These are phyloP conservation scores for Anthoptus insignis DNA, from an alignment of 2,888 invertebrate species.

Conservation along the genomic window DNA sequence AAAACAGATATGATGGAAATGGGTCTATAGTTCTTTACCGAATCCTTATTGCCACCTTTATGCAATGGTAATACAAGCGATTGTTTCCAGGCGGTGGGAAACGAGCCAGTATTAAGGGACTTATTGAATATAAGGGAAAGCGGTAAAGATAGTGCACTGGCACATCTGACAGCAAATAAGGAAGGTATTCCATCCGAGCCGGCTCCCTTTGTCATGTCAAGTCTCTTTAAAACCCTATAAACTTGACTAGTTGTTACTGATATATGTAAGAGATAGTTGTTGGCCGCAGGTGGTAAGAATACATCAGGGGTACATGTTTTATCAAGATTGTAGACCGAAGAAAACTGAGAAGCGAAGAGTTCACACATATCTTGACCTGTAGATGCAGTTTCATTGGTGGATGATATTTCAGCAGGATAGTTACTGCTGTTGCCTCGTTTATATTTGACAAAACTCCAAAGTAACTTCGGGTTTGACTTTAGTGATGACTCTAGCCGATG, in stretches of 20 bases:
- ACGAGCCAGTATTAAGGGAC: slow-evolving; percentile 14
- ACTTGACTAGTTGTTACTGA: slow-evolving; percentile 13
- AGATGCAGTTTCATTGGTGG: background rate
- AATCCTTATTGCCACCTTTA: slow-evolving; percentile 32
- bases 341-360: too few species aligned
- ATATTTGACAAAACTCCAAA: background rate
- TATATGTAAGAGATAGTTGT: slow-evolving; percentile 14
- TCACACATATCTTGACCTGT: background rate
- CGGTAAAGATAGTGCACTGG: slow-evolving; percentile 11
- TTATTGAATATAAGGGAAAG: slow-evolving; percentile 32
- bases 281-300: slow-evolving; percentile 19
- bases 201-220: slow-evolving; percentile 34
- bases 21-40: slow-evolving; percentile 39
- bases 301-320: background rate
- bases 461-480: background rate
- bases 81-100: slow-evolving; percentile 31
- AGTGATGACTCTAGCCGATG: background rate
- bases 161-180: slow-evolving; percentile 21
- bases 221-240: slow-evolving; percentile 26
- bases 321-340: background rate
- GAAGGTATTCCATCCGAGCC: slow-evolving; percentile 37
- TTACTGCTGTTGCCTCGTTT: background rate
- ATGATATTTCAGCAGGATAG: background rate
- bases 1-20: slow-evolving; percentile 39
- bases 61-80: slow-evolving; percentile 39